Evolutionary conservation across 2,888 invertebrate species (phyloP).

Genomic region (Idaea biselata): DNA sequence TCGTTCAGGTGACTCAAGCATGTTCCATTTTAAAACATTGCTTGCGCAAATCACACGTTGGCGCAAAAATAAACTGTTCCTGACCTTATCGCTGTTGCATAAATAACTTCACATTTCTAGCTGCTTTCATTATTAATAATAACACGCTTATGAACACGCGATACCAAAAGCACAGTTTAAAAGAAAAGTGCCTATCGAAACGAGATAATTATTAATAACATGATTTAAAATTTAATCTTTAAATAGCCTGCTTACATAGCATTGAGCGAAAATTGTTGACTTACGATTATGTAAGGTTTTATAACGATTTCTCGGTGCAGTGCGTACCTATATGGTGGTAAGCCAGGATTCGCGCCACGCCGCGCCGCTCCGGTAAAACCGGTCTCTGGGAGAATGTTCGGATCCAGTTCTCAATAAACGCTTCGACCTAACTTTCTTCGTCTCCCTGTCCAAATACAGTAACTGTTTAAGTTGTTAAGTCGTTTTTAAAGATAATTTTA

Average conservation of each 20-base stretch:
- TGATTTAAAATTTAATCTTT: neutral
- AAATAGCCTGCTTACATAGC: neutral
- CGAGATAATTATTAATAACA: neutral
- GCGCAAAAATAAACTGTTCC: conserved; percentile 36
- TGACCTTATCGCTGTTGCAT: conserved; percentile 49
- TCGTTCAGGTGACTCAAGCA: conserved; percentile 27
- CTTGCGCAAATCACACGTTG: conserved; percentile 32
- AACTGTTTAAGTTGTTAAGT: neutral
- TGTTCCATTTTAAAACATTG: conserved; percentile 30
- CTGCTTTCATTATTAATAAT: conserved; percentile 15
- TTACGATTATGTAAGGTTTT: conserved; percentile 20
- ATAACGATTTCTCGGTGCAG: conserved; percentile 28
- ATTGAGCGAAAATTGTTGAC: neutral
- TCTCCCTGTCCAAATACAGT: conserved; percentile 46
- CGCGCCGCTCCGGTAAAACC: conserved; percentile 74
- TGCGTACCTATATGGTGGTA: conserved; percentile 34
- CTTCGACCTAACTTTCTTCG: conserved; percentile 65
- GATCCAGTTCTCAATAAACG: conserved; percentile 61
- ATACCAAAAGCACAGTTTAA: neutral
- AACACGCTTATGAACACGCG: neutral
- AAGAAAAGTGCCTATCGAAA: neutral
- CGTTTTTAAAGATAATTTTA: conserved; percentile 21
- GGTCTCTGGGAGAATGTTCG: conserved; percentile 62
- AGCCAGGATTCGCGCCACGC: conserved; percentile 72
- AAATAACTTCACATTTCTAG: conserved; percentile 39